These are phyloP conservation scores for Temnothorax rugatulus DNA, from an alignment of 2,888 invertebrate genomes.

Conservation along the genomic window DNA sequence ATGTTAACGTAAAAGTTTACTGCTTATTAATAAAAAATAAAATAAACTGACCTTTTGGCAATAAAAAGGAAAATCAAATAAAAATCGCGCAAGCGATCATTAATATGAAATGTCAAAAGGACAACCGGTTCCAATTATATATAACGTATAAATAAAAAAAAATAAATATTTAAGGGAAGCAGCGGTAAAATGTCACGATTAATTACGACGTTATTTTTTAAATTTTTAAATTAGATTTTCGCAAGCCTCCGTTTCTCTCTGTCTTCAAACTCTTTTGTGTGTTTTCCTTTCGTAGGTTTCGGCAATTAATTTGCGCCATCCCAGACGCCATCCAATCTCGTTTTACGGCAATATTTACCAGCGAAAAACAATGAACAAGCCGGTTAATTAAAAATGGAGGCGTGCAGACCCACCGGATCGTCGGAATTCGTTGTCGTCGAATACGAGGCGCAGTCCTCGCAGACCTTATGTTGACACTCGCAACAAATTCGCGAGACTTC, in stretches of 20 bases:
- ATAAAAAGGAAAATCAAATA: conserved; percentile 1
- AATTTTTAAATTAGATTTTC: conserved; percentile 24
- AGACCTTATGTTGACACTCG: conserved; percentile 96
- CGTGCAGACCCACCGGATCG: conserved; percentile 89
- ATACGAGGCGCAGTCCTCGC: conserved; percentile 97
- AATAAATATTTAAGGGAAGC: not conserved
- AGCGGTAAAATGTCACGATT: not conserved
- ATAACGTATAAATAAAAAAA: not conserved
- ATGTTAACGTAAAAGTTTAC: conserved; percentile 6
- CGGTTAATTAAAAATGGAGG: conserved; percentile 30
- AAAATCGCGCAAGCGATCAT: not conserved
- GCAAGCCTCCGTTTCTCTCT: not conserved
- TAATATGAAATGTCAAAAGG: not conserved
- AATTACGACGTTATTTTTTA: not conserved
- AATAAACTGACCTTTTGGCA: not conserved
- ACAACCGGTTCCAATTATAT: not conserved
- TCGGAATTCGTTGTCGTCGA: conserved; percentile 94
- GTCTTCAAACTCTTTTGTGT: not conserved
- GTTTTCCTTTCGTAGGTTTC: conserved; percentile 10
- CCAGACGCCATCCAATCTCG: not conserved
- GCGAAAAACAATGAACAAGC: conserved; percentile 30
- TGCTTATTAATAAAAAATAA: not conserved
- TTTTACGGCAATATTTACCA: conserved; percentile 44
- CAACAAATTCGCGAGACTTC: conserved; percentile 95
- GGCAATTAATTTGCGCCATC: conserved; percentile 23